phyloP scores from a whole-genome alignment of 1,140 invertebrate species.

The Laupala kohalensis region DNA sequence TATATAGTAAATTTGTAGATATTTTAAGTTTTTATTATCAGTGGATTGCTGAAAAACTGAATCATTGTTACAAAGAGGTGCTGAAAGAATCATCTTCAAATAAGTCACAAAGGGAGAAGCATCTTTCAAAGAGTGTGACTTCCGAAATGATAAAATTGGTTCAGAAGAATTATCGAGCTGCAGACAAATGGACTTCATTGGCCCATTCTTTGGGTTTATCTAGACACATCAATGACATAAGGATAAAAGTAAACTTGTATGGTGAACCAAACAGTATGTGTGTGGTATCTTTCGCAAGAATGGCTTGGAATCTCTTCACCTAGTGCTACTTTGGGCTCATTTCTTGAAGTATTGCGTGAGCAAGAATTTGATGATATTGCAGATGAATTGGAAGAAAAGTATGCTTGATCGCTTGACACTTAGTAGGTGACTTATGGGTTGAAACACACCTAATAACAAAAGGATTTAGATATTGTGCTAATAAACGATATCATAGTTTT shows the following conservation, averaged over 20 bases:
- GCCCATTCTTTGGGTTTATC: constrained; percentile 1
- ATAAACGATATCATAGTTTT: too few species aligned
- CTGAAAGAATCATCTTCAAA: not conserved
- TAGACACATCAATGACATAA: not conserved
- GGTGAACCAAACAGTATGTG: not conserved
- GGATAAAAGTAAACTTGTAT: constrained; percentile 4
- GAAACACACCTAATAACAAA: too few species aligned
- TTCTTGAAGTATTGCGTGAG: not conserved
- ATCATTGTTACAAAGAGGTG: not conserved
- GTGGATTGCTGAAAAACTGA: not conserved
- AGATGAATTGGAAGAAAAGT: not conserved
- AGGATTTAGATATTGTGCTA: too few species aligned
- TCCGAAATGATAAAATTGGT: constrained; percentile 1
- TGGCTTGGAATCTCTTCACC: not conserved
- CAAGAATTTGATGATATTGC: constrained; percentile 1
- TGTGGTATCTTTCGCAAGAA: not conserved
- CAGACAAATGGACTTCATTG: not conserved
- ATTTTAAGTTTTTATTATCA: not conserved
- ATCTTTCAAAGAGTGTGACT: not conserved
- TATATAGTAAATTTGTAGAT: constrained; percentile 1
- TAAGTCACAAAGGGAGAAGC: not conserved
- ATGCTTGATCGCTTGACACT: too few species aligned
- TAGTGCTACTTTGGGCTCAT: not conserved
- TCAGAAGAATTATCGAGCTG: not conserved
- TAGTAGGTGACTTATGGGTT: too few species aligned